These are phyloP conservation scores for Cheiracanthium punctorium DNA, from an alignment of 2,888 invertebrate species.

Conservation along the genomic window DNA sequence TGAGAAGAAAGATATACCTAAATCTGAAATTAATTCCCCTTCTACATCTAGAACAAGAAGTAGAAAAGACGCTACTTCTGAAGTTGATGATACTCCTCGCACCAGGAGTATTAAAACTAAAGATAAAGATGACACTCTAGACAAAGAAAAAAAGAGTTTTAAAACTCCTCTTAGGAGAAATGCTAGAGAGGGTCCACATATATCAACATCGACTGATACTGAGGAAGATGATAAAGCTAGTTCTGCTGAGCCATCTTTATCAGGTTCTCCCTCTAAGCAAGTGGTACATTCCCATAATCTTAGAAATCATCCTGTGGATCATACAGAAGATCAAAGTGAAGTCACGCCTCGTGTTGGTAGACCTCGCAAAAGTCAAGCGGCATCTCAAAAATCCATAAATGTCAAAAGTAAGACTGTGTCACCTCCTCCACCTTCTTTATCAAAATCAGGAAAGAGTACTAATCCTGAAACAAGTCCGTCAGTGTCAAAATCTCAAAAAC, in stretches of 20 bases:
- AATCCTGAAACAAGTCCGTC: background rate
- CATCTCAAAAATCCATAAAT: background rate
- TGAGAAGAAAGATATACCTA: conserved; percentile 16
- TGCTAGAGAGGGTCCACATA: conserved; percentile 40
- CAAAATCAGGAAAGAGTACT: conserved; percentile 41
- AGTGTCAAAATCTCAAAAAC: conserved; percentile 13
- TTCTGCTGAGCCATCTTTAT: background rate
- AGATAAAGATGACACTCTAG: conserved; percentile 27
- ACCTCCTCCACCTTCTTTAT: conserved; percentile 57
- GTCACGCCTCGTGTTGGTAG: conserved; percentile 34
- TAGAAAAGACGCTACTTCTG: conserved; percentile 31
- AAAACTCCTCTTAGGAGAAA: conserved; percentile 43
- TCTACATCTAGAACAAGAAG: conserved; percentile 22
- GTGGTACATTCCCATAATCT: conserved; percentile 43
- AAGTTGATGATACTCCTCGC: conserved; percentile 28
- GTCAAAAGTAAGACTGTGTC: conserved; percentile 29
- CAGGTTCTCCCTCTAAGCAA: conserved; percentile 26
- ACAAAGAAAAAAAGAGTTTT: conserved; percentile 36
- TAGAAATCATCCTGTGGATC: conserved; percentile 35
- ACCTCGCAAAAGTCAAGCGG: conserved; percentile 27
- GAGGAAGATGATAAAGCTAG: conserved; percentile 42
- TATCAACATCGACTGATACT: conserved; percentile 43
- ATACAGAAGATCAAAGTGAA: conserved; percentile 31
- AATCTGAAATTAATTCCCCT: background rate
- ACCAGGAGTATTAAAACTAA: conserved; percentile 26